Evolutionary conservation across 2,888 invertebrate species (phyloP).

Genomic region (Tinea semifulvella): DNA sequence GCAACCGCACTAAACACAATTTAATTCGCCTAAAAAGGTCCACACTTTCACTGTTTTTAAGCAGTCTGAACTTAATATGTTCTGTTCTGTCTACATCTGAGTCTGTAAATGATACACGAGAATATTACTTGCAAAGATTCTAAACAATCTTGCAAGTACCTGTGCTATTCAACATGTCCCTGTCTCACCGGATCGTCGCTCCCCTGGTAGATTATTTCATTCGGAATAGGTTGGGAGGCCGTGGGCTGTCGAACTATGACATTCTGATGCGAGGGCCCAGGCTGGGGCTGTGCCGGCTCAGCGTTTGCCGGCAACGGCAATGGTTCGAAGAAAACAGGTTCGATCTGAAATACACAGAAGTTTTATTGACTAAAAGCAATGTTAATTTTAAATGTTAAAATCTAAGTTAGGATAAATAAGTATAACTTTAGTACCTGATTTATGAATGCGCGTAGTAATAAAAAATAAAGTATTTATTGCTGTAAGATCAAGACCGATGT

Average conservation of each 20-base stretch:
- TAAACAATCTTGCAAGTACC: constrained; percentile 1
- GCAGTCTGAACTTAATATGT: constrained; percentile 8
- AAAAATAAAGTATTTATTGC: too few species aligned
- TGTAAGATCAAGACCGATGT: too few species aligned
- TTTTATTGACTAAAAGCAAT: too few species aligned
- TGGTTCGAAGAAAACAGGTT: too few species aligned
- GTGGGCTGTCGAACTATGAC: background rate
- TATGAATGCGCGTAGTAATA: too few species aligned
- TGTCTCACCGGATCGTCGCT: background rate
- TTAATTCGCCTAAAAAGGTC: background rate
- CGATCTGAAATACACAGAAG: too few species aligned
- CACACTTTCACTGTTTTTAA: constrained; percentile 9
- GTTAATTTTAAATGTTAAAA: too few species aligned
- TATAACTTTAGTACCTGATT: too few species aligned
- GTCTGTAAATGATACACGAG: background rate
- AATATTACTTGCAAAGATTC: constrained; percentile 1
- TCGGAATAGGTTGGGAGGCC: background rate
- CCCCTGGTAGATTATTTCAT: background rate
- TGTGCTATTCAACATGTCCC: constrained; percentile 4
- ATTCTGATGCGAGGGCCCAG: background rate
- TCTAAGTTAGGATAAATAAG: too few species aligned
- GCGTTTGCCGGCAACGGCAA: too few species aligned
- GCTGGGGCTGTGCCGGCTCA: background rate
- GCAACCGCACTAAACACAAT: background rate
- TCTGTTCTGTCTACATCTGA: constrained; percentile 5